These are phyloP conservation scores for Spodoptera littoralis DNA, from an alignment of 2,888 invertebrate genomes.

Conservation along the genomic window DNA sequence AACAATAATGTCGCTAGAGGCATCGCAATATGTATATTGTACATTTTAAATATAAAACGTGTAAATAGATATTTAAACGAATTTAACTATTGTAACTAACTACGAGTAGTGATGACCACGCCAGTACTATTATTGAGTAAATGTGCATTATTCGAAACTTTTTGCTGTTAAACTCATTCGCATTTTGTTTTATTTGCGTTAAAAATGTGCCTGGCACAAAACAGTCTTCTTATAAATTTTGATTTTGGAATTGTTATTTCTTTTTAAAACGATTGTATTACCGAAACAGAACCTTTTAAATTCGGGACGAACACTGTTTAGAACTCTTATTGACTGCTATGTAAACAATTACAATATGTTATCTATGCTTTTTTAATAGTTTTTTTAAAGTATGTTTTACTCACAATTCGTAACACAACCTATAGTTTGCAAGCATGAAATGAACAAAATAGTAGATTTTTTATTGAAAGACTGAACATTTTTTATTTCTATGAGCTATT, in stretches of 20 bases:
- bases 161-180: conserved; percentile 1
- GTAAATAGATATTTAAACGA: conserved; percentile 88
- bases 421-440: too few relatives aligned
- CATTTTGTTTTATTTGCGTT: neutral
- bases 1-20: conserved; percentile 54
- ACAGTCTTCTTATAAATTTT: too few relatives aligned
- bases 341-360: too few relatives aligned
- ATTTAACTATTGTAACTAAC: conserved; percentile 82
- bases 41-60: conserved; percentile 72
- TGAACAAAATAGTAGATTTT: too few relatives aligned
- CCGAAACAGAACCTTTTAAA: too few relatives aligned
- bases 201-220: too few relatives aligned
- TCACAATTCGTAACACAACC: too few relatives aligned
- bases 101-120: conserved; percentile 73
- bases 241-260: too few relatives aligned
- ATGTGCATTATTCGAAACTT: conserved; percentile 55
- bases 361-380: neutral
- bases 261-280: too few relatives aligned
- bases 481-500: neutral
- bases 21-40: conserved; percentile 79
- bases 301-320: too few relatives aligned
- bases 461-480: too few relatives aligned
- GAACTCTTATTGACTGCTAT: neutral
- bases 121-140: conserved; percentile 46
- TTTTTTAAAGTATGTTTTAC: neutral